phyloP scores from a whole-genome alignment of 2,113 vertebrate species.

The Arvicanthis niloticus region DNA sequence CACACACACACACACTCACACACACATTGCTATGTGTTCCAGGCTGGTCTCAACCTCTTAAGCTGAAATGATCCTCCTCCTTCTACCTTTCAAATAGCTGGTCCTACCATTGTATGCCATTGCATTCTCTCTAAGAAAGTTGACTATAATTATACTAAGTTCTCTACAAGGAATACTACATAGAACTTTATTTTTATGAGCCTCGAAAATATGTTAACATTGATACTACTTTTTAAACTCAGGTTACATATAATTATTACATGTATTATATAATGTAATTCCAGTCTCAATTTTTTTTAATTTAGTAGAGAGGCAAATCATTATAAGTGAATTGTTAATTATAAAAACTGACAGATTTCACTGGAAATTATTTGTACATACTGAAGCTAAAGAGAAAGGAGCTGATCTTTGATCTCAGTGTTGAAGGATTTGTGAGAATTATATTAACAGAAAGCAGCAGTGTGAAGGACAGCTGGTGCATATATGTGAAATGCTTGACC shows the following conservation, averaged over 20 bases:
- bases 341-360: neutral
- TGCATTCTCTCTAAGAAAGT: neutral
- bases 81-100: neutral
- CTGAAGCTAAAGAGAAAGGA: neutral
- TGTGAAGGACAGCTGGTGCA: neutral
- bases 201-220: neutral
- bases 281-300: neutral
- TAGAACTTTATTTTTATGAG: conserved; percentile 42
- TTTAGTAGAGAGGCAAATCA: neutral
- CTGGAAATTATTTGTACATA: conserved; percentile 11
- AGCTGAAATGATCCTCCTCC: neutral
- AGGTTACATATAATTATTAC: neutral
- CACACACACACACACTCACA: neutral
- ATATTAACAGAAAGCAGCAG: neutral
- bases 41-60: neutral
- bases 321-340: conserved; percentile 2
- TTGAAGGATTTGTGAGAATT: conserved; percentile 25
- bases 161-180: neutral
- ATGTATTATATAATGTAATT: neutral
- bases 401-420: conserved; percentile 4
- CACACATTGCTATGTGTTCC: neutral
- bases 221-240: conserved; percentile 29
- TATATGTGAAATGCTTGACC: neutral
- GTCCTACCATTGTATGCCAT: neutral
- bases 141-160: neutral